A percentile compares a stretch with the other conserved stretches of the same genome.
Conservation (phyloP, 2,888 invertebrate genomes). For the Bombylius major region DNA sequence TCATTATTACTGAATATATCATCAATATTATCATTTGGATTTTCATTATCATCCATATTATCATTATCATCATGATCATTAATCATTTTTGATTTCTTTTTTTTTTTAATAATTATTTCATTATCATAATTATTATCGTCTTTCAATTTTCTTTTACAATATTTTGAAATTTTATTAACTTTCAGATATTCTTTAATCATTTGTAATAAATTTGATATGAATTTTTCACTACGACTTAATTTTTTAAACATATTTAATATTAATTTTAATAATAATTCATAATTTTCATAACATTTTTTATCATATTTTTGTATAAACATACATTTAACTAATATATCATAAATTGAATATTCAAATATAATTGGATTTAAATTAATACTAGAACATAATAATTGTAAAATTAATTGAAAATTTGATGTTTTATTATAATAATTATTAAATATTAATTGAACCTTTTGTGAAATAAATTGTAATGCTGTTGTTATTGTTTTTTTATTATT, state of each 20-base stretch:
- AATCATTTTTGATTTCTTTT: too few relatives aligned
- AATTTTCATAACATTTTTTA: constrained; percentile 17
- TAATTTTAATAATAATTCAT: constrained; percentile 25
- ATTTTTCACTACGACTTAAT: constrained; percentile 29
- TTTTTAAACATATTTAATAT: constrained; percentile 31
- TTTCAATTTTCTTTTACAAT: constrained; percentile 14
- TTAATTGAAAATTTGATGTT: constrained; percentile 17
- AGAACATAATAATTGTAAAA: constrained; percentile 26
- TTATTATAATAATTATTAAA: constrained; percentile 12
- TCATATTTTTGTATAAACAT: neutral
- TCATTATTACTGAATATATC: neutral
- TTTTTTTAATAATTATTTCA: neutral
- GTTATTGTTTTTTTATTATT: neutral
- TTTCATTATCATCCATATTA: neutral
- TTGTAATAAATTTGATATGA: constrained; percentile 27
- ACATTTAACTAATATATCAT: neutral
- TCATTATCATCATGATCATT: constrained; percentile 5
- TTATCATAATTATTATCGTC: neutral
- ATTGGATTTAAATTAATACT: constrained; percentile 29
- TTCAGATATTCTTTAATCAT: constrained; percentile 23
- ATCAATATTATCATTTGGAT: neutral
- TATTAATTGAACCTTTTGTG: constrained; percentile 13
- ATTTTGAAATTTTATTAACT: constrained; percentile 14
- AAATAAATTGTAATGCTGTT: constrained; percentile 15
- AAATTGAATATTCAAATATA: constrained; percentile 21